Evolutionary conservation across 2,888 invertebrate species (phyloP).

Genomic region (Apoderus coryli): DNA sequence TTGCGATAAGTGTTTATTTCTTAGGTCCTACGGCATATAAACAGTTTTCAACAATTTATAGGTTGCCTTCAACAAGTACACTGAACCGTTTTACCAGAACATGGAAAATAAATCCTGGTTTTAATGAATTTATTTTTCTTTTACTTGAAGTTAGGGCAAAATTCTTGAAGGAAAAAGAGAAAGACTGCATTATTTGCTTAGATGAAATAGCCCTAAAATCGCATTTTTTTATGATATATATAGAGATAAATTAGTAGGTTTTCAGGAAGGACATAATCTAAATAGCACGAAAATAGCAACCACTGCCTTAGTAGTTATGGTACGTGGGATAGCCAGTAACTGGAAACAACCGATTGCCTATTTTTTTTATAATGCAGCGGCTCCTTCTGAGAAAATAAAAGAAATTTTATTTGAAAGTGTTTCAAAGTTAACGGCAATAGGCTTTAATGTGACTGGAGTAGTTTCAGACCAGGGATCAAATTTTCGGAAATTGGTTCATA

Average conservation of each 20-base stretch:
- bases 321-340: constrained; percentile 7
- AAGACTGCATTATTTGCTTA: constrained; percentile 8
- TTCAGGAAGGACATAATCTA: constrained; percentile 4
- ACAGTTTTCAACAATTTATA: constrained; percentile 4
- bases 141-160: not conserved
- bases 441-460: too few relatives aligned
- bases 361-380: constrained; percentile 10
- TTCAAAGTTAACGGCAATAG: too few relatives aligned
- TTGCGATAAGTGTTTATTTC: constrained; percentile 6
- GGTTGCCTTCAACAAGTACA: not conserved
- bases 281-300: constrained; percentile 10
- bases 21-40: constrained; percentile 7
- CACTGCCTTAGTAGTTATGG: constrained; percentile 12
- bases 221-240: constrained; percentile 8
- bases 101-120: not conserved
- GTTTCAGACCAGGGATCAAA: too few relatives aligned
- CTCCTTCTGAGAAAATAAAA: constrained; percentile 9
- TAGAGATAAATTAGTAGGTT: constrained; percentile 8
- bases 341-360: constrained; percentile 11
- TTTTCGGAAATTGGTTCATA: too few relatives aligned
- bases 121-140: not conserved
- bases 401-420: constrained; percentile 5
- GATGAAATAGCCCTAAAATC: constrained; percentile 10
- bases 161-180: constrained; percentile 3
- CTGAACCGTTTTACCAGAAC: not conserved